Base-by-base conservation (phyloP, 2,113 vertebrate species). In the Vidua chalybeata region DNA sequence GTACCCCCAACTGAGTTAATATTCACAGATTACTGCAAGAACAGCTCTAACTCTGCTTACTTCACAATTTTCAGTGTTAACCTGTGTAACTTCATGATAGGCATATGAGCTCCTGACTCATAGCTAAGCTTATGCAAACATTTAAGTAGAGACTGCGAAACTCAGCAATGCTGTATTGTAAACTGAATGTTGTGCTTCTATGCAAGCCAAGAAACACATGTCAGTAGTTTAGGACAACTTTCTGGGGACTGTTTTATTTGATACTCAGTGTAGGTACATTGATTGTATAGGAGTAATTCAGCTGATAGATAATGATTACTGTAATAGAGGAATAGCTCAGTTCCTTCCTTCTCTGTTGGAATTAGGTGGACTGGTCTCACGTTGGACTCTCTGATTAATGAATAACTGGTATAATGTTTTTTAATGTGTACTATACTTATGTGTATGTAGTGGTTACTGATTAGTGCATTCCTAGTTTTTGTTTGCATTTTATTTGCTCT, bases 381-480 rank as follows among this genome's bases (percentile, higher is more conserved):
- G 15, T 75, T 68, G 19, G 74, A 45, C 30, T 10, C 19, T 80
- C 51, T 62, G 41, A 63, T 90, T 97, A 94, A 90, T 95, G 83
- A 81, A 39, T 95, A 96, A 93, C 85, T 37, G 17, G 7, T 52
- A 13, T 76, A 45, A 59, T 46, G 62, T 71, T 41, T 68, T 66
- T 10, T 2, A 51, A 73, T 30, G 27, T 67, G 39, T 68, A 13
- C 43, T 64, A 3, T 67, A 52, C n/a, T 12, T 64, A 2, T 67
- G 33, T 87, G n/a, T 87, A 28, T 52, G 13, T 80, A 82, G 52
- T 92, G 52, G 93, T 95, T 97, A 96, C 87, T 96, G 86, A 95
- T 95, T 97, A 94, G 91, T 56, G 58, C 20, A 13, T 75, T 89
- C 56, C 52, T 84, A 28, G 33, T 2, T 84, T 93, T 84, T 54